These are phyloP conservation scores for Protonibea diacanthus DNA, from an alignment of 2,797 vertebrate genomes.

Conservation along the genomic window DNA sequence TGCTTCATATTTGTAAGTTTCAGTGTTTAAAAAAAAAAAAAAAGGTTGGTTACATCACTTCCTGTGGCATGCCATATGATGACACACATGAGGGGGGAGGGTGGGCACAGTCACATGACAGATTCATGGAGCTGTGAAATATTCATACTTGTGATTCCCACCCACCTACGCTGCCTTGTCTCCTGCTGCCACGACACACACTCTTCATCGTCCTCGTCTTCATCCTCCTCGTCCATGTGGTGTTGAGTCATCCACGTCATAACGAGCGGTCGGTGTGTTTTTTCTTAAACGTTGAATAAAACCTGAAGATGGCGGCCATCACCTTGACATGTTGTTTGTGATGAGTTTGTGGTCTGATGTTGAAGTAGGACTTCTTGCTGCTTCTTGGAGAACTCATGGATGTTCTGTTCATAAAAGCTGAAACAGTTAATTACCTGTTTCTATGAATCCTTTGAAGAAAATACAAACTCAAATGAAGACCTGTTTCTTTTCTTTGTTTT, in stretches of 20 bases:
- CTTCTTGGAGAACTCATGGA: background rate
- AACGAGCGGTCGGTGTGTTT: slow-evolving; percentile 3
- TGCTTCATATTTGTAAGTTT: too few species aligned
- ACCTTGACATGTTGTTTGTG: background rate
- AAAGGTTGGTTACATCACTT: slow-evolving; percentile 26
- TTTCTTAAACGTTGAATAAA: background rate
- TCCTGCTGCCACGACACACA: slow-evolving; percentile 17
- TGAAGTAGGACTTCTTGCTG: background rate
- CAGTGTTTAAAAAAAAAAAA: background rate
- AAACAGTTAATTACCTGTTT: background rate
- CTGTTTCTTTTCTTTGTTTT: background rate
- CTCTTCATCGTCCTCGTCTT: slow-evolving; percentile 10
- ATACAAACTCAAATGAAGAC: background rate
- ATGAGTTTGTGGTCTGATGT: slow-evolving; percentile 7
- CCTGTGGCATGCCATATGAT: slow-evolving; percentile 15
- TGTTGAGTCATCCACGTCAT: slow-evolving; percentile 53
- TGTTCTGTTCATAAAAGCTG: background rate
- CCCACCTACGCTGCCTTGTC: slow-evolving; percentile 22
- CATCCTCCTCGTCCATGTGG: slow-evolving; percentile 22
- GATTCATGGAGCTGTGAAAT: slow-evolving; percentile 41
- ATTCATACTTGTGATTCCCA: slow-evolving; percentile 44
- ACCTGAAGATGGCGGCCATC: background rate
- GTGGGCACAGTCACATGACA: slow-evolving; percentile 7
- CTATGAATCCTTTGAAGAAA: background rate
- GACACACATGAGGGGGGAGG: background rate